These are phyloP conservation scores for Pampus argenteus DNA, from an alignment of 2,797 vertebrate species.

Conservation along the genomic window DNA sequence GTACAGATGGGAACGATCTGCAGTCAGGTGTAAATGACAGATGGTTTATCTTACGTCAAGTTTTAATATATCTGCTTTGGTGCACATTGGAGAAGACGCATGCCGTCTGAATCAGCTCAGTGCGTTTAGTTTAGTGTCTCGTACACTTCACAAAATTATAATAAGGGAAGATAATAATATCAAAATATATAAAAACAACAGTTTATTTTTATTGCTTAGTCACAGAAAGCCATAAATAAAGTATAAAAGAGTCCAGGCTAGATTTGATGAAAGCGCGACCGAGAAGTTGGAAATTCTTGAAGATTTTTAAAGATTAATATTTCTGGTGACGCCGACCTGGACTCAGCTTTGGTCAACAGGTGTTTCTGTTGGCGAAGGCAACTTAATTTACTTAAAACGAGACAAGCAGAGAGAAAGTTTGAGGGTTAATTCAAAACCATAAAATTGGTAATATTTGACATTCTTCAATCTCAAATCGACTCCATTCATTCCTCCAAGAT, in stretches of 20 bases:
- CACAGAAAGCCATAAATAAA: not conserved
- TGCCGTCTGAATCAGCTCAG: not conserved
- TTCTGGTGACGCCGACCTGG: not conserved
- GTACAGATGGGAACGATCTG: constrained; percentile 25
- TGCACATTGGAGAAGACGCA: not conserved
- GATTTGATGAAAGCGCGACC: too few species aligned
- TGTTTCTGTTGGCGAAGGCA: too few species aligned
- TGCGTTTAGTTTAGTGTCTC: not conserved
- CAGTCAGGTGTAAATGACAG: constrained; percentile 21
- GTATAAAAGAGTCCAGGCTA: too few species aligned
- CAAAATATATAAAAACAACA: not conserved
- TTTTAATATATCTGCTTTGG: constrained; percentile 13
- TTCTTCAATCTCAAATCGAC: too few species aligned
- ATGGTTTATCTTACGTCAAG: constrained; percentile 15
- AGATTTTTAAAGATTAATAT: too few species aligned
- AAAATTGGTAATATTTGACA: too few species aligned
- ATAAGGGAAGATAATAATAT: not conserved
- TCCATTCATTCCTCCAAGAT: too few species aligned
- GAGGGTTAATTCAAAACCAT: too few species aligned
- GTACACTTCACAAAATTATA: not conserved
- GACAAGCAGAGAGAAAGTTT: not conserved
- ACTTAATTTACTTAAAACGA: too few species aligned
- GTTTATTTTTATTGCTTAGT: not conserved
- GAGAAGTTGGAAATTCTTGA: too few species aligned
- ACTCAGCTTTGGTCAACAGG: too few species aligned